A percentile compares a stretch with the other conserved stretches of the same genome.
Evolutionary conservation across 1,140 invertebrate species (phyloP).

Genomic region (Drosophila watanabei): DNA sequence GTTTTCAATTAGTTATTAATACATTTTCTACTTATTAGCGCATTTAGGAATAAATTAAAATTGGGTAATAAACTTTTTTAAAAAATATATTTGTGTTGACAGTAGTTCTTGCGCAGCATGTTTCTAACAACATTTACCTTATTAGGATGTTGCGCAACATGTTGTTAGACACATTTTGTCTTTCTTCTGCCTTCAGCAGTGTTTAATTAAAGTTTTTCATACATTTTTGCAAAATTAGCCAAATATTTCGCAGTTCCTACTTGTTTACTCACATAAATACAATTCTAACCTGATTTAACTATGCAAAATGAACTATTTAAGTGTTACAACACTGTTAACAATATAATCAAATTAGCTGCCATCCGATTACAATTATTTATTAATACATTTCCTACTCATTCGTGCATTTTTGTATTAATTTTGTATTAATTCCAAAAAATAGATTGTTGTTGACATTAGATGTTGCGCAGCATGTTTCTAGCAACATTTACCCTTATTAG

Average conservation of each 20-base stretch:
- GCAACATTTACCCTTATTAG: neutral
- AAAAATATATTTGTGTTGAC: neutral
- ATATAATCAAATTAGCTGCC: neutral
- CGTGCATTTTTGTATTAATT: no score
- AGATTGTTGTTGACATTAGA: no score
- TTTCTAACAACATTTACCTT: neutral
- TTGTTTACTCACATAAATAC: neutral
- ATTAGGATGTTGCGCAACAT: neutral
- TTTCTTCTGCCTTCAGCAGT: neutral
- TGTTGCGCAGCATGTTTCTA: neutral
- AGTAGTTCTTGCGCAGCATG: neutral
- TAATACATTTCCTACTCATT: neutral
- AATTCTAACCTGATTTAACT: neutral
- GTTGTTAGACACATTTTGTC: neutral
- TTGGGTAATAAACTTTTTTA: neutral
- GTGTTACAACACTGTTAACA: neutral
- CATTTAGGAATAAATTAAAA: neutral
- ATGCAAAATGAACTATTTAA: neutral
- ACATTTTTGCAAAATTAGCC: no score
- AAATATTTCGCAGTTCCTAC: no score
- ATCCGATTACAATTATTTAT: slow-evolving; percentile 1
- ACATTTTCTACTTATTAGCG: neutral
- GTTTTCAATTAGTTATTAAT: slow-evolving; percentile 7
- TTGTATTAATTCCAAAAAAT: no score
- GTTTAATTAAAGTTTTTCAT: neutral